Evolutionary conservation across 2,888 invertebrate species (phyloP), one percentile per base, ranked within the genome.

Genomic region (Cancer borealis): DNA sequence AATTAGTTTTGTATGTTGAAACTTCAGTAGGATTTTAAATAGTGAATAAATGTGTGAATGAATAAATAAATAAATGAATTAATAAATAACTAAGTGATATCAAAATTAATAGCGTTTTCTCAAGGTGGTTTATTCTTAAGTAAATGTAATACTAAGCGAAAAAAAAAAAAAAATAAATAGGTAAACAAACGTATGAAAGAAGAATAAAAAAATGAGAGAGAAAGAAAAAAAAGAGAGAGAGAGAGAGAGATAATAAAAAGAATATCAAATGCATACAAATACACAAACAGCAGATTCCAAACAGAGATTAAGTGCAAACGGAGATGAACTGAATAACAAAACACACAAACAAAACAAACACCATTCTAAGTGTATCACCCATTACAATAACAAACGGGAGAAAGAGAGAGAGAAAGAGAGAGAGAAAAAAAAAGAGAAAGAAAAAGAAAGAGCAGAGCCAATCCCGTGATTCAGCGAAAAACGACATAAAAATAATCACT

Each of bases 251-350:
- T 3, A 54, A 66, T 21, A 66, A 21, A 66, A n/a, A 66, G n/a
- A 14, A n/a, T 66, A 66, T 66, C 66, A 66, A n/a, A n/a, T 66
- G 17, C 17, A 66, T 66, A n/a, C 66, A n/a, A 79, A 79, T 66
- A 66, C 26, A 79, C 30, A 79, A 79, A 79, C 79, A 84, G 14
- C 17, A 39, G 39, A 84, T 84, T 84, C 84, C 30, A 84, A 84
- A 39, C 84, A 84, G 30, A 84, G 84, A 73, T 73, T 73, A 26
- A 26, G 73, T 73, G 73, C 4, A 73, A n/a, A 73, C 8, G 26
- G 73, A 73, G 26, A 21, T 4, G 26, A 26, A 73, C 10, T n/a
- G 26, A 73, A 8, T 10, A n/a, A 26, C 73, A 21, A 73, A 4
- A 39, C 30, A 30, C 21, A 84, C 84, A 84, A 84, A 84, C 84